Evolutionary conservation across 1,140 invertebrate genomes (phyloP).

Genomic region (Atopsyche davidsoni): DNA sequence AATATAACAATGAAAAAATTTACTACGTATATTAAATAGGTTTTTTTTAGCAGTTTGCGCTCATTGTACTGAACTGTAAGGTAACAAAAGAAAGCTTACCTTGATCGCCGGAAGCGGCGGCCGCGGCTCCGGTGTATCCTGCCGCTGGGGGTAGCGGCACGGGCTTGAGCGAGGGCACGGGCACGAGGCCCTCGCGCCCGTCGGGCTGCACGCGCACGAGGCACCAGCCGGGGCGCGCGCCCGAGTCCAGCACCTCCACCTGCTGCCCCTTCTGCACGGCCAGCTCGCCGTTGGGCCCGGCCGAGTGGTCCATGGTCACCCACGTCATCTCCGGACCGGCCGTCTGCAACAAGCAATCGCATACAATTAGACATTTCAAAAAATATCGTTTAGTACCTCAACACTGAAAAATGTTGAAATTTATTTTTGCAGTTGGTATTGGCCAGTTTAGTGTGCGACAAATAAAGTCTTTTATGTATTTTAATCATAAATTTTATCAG

Average conservation of each 20-base stretch:
- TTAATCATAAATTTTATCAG: too few relatives aligned
- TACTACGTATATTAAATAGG: too few relatives aligned
- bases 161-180: slow-evolving; percentile 70
- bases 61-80: slow-evolving; percentile 1
- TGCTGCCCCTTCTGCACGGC: slow-evolving; percentile 82
- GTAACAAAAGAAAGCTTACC: slow-evolving; percentile 37
- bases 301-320: slow-evolving; percentile 77
- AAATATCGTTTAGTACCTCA: too few relatives aligned
- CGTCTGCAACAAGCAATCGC: slow-evolving; percentile 47
- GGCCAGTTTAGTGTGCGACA: too few relatives aligned
- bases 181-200: slow-evolving; percentile 72
- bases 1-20: too few relatives aligned
- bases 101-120: slow-evolving; percentile 22
- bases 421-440: too few relatives aligned
- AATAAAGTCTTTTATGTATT: too few relatives aligned
- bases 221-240: slow-evolving; percentile 55
- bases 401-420: too few relatives aligned
- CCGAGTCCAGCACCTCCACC: slow-evolving; percentile 81
- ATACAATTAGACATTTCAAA: too few relatives aligned
- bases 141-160: slow-evolving; percentile 58
- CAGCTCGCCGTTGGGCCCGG: slow-evolving; percentile 64
- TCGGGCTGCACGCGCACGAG: slow-evolving; percentile 55
- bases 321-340: slow-evolving; percentile 76
- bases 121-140: slow-evolving; percentile 54
- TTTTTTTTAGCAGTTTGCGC: too few relatives aligned